Evolutionary conservation across 2,888 invertebrate species (phyloP), one percentile per base, ranked within the genome.

Genomic region (Caenorhabditis macrosperma): DNA sequence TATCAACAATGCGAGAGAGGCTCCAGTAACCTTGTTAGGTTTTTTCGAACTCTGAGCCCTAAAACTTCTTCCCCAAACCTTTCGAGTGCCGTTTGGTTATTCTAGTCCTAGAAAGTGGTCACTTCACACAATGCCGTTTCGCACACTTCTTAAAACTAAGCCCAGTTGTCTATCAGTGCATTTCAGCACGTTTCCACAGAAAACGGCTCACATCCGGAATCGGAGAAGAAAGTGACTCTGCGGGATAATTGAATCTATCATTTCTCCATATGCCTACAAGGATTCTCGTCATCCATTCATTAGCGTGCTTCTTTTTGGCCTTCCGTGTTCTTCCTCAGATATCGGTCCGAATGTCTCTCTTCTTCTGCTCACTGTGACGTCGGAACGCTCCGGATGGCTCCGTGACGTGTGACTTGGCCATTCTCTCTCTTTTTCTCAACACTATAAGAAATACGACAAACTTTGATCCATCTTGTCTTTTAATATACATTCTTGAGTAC

Each of bases 401-500:
- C 46, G 54, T 63, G 68, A 69, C 61, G 69, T 77, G 50, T 67
- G 75, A 59, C 57, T 24, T 57, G 57, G 59, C 46, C 33, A 61
- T 72, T 44, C 33, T 24, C 59, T 50, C 33, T 22, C 46, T 52
- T 52, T 41, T 30, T 55, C 35, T 30, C 12, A n/a, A 41, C 46
- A 66, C 35, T 24, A 44, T 48, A 74, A 66, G 41, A 66, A 48
- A 48, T 44, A 17, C 48, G 12, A 55, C 35, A 41, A 50, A 63
- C 72, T 72, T 55, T 63, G 72, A 72, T 72, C 72, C 57, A 28
- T 35, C 44, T 7, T 55, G 33, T 72, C 72, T 72, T 72, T 72
- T 64, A 72, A 72, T 72, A 63, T 72, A 72, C 72, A 72, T 72
- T 72, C 38, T 63, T 63, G 46, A 72, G 72, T 72, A 57, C 72